These are phyloP conservation scores for Dysidea cf. avara DNA, from an alignment of 37 sponge, comb jelly and placozoan species.

Conservation along the genomic window DNA sequence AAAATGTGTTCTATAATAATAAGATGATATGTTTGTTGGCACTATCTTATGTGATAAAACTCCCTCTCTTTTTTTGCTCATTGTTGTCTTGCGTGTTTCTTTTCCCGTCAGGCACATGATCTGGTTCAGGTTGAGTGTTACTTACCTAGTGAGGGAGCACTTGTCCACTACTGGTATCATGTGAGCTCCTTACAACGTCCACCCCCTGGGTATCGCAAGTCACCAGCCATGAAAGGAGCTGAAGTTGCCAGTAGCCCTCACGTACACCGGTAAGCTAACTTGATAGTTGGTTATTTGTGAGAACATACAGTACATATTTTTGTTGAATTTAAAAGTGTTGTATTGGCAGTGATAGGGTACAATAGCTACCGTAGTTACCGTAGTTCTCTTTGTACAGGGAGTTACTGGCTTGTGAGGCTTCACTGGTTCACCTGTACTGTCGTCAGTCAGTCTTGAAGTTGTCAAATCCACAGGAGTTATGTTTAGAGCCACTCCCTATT, in stretches of 20 bases:
- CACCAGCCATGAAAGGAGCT: conserved; percentile 54
- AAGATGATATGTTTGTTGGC: too few species aligned
- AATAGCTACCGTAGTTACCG: too few species aligned
- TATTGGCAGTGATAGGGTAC: background rate
- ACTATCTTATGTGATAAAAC: background rate
- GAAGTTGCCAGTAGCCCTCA: conserved; percentile 66
- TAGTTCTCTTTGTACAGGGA: conserved; percentile 24
- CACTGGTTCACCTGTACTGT: conserved; percentile 69
- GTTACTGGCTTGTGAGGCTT: conserved; percentile 65
- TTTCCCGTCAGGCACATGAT: conserved; percentile 60
- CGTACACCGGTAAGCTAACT: conserved; percentile 37
- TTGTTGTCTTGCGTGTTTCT: background rate
- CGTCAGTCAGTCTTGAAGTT: conserved; percentile 59
- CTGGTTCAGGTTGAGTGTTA: conserved; percentile 95
- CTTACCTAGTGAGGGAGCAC: conserved; percentile 86
- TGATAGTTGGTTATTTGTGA: background rate
- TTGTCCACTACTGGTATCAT: conserved; percentile 95
- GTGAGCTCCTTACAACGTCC: conserved; percentile 85
- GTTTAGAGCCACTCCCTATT: background rate
- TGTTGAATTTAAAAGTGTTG: background rate
- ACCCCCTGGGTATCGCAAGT: conserved; percentile 75
- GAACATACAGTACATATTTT: background rate
- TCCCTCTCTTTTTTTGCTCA: background rate
- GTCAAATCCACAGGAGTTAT: background rate
- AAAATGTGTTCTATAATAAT: too few species aligned